Percentiles rank a stretch among this genome's conserved stretches.
Conservation (phyloP, 2,797 vertebrate genomes). For the Myotis daubentonii region DNA sequence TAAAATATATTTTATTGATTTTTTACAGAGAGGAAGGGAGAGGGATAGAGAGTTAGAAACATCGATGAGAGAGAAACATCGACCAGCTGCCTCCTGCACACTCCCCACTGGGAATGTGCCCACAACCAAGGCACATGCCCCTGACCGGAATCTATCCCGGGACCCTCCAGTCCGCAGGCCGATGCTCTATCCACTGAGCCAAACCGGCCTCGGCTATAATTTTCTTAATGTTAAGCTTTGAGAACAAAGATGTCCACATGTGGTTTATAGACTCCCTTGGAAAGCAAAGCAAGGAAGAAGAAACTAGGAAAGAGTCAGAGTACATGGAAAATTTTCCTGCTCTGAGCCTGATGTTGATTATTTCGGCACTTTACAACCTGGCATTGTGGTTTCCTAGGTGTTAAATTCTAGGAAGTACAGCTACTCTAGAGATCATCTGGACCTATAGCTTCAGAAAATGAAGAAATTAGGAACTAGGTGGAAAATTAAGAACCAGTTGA, state of each 20-base stretch:
- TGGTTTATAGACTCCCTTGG: neutral
- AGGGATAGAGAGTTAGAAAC: too few species aligned
- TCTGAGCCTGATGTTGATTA: neutral
- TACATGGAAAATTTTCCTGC: neutral
- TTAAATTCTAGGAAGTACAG: neutral
- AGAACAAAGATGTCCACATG: neutral
- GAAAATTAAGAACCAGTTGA: neutral
- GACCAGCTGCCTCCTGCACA: too few species aligned
- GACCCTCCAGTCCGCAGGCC: too few species aligned
- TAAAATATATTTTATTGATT: too few species aligned
- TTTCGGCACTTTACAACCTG: neutral
- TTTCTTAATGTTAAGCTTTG: constrained; percentile 9
- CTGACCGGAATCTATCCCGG: too few species aligned
- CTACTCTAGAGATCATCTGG: neutral
- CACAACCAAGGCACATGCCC: too few species aligned
- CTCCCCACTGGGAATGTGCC: too few species aligned
- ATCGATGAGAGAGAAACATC: too few species aligned
- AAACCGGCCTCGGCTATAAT: too few species aligned
- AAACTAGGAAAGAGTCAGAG: neutral
- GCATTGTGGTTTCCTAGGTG: neutral
- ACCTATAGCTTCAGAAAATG: neutral
- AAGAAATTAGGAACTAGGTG: neutral
- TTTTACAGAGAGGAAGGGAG: too few species aligned
- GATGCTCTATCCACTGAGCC: too few species aligned
- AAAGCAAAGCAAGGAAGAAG: neutral